Evolutionary conservation across 2,888 invertebrate species (phyloP).

Genomic region (Chalcosyrphus nemorum): DNA sequence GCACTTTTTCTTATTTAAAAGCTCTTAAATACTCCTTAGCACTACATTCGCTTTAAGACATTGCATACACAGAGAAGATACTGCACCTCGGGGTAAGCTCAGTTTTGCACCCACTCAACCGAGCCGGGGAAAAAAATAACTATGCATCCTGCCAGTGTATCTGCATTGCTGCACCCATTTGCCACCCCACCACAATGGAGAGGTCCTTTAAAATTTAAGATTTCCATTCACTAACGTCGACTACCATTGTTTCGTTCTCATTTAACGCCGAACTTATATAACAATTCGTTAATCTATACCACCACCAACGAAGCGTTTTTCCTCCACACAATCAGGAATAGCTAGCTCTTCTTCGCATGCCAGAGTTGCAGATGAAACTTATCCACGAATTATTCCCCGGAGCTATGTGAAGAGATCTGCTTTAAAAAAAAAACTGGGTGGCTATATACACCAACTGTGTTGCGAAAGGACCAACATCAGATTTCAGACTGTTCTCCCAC

Average conservation of each 20-base stretch:
- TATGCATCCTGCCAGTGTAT: not conserved
- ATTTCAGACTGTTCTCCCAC: conserved; percentile 33
- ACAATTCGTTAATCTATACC: conserved; percentile 59
- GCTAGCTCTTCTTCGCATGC: conserved; percentile 11
- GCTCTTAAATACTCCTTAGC: conserved; percentile 52
- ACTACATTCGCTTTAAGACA: conserved; percentile 48
- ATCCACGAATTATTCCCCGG: conserved; percentile 62
- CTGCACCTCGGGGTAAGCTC: conserved; percentile 9
- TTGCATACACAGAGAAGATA: conserved; percentile 3
- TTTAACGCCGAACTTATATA: conserved; percentile 49
- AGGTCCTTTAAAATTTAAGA: conserved; percentile 53
- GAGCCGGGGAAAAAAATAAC: conserved; percentile 19
- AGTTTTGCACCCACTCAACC: conserved; percentile 46
- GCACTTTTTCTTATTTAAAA: conserved; percentile 15
- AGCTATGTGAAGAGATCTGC: conserved; percentile 30
- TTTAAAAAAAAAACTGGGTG: not conserved
- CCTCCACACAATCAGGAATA: not conserved
- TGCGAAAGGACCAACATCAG: not conserved
- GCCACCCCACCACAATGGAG: not conserved
- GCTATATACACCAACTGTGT: conserved; percentile 1
- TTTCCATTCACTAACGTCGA: conserved; percentile 19
- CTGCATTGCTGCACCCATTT: not conserved
- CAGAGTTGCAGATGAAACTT: conserved; percentile 62
- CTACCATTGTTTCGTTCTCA: conserved; percentile 60
- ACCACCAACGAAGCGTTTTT: not conserved